A percentile compares a stretch with the other conserved stretches of the same genome.
Evolutionary conservation across 2,797 vertebrate species (phyloP).

Genomic region (Sandelia bainsii): DNA sequence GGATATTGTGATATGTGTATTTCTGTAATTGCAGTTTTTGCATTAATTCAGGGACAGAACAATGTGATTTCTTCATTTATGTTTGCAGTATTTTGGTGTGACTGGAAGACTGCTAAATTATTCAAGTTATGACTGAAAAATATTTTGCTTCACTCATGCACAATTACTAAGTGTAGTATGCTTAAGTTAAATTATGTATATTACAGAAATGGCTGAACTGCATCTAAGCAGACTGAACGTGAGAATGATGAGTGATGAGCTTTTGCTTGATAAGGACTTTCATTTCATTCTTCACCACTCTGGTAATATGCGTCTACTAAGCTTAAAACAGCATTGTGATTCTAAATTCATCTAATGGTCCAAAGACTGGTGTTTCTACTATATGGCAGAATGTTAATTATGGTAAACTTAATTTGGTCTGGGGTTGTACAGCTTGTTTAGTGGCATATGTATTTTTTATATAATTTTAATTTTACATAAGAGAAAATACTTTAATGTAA

Average conservation of each 20-base stretch:
- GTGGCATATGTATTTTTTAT: not conserved
- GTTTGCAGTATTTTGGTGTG: conserved; percentile 22
- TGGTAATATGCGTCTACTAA: conserved; percentile 17
- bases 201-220: conserved; percentile 54
- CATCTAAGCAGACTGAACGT: conserved; percentile 55
- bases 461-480: not conserved
- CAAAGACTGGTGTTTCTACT: conserved; percentile 7
- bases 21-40: not conserved
- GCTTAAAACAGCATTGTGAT: conserved; percentile 42
- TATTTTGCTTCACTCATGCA: conserved; percentile 52
- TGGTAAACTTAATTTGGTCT: not conserved
- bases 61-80: conserved; percentile 4
- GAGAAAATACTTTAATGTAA: not conserved
- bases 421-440: conserved; percentile 9
- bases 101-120: conserved; percentile 40
- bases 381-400: not conserved
- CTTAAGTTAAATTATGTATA: conserved; percentile 61
- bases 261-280: conserved; percentile 57
- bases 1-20: not conserved
- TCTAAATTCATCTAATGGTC: conserved; percentile 7
- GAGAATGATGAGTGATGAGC: conserved; percentile 51
- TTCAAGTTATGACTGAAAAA: conserved; percentile 47
- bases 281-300: conserved; percentile 53
- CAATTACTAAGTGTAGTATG: conserved; percentile 52
- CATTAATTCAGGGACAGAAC: conserved; percentile 15